Evolutionary conservation across 2,888 invertebrate species (phyloP).

Genomic region (Rhagium mordax): DNA sequence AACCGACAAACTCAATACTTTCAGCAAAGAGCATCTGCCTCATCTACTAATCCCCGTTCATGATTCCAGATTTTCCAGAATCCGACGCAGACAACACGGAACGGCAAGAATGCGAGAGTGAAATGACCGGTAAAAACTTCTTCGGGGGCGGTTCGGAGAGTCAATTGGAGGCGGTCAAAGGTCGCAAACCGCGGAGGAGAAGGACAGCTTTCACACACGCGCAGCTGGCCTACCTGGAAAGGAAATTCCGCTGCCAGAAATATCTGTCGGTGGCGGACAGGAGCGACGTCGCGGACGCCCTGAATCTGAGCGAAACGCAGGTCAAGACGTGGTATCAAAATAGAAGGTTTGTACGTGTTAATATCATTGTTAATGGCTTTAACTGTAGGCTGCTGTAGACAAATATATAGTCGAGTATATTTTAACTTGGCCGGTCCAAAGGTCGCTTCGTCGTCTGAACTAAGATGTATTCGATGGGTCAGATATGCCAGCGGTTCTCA

Average conservation of each 20-base stretch:
- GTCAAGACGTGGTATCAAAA: constrained; percentile 98
- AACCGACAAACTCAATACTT: not conserved
- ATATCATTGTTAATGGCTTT: not conserved
- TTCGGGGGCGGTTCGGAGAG: constrained; percentile 52
- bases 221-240: constrained; percentile 91
- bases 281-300: constrained; percentile 92
- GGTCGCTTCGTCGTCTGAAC: too few relatives aligned
- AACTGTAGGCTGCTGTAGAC: too few relatives aligned
- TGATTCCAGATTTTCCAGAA: constrained; percentile 1
- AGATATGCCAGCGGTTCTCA: too few relatives aligned
- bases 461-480: too few relatives aligned
- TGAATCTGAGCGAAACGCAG: constrained; percentile 93
- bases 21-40: not conserved
- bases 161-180: constrained; percentile 67
- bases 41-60: not conserved
- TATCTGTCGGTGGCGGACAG: constrained; percentile 94
- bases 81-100: constrained; percentile 3
- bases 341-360: constrained; percentile 75
- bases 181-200: constrained; percentile 86
- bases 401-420: not conserved
- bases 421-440: too few relatives aligned
- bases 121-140: constrained; percentile 18
- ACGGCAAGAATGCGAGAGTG: constrained; percentile 2
- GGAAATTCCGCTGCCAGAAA: constrained; percentile 94
- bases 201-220: constrained; percentile 96